These are phyloP conservation scores for Meleagris gallopavo DNA, from an alignment of 2,113 vertebrate genomes.

Conservation along the genomic window DNA sequence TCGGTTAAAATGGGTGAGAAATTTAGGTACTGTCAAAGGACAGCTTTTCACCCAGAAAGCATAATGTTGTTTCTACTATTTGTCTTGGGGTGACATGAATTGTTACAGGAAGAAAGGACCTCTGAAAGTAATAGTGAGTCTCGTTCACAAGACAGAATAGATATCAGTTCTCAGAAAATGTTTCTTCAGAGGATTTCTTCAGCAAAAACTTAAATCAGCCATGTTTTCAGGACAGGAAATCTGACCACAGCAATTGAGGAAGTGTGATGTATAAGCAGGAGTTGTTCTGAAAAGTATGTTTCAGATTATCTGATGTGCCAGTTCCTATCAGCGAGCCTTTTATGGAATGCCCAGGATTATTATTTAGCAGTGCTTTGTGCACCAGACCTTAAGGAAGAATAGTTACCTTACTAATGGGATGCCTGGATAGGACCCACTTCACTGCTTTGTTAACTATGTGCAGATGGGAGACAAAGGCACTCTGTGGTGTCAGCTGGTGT, in stretches of 20 bases:
- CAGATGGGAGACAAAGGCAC: background rate
- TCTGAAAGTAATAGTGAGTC: background rate
- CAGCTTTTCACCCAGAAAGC: background rate
- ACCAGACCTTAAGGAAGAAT: background rate
- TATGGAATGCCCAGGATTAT: background rate
- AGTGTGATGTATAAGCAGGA: background rate
- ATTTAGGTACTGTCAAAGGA: background rate
- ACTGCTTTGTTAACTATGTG: background rate
- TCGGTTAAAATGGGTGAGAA: background rate
- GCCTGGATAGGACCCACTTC: background rate
- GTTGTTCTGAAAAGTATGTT: background rate
- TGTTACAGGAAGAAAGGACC: background rate
- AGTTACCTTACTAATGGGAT: background rate
- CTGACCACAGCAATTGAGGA: background rate
- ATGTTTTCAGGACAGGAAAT: background rate
- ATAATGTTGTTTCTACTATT: background rate
- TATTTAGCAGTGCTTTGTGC: background rate
- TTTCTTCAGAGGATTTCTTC: background rate
- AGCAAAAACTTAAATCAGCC: background rate
- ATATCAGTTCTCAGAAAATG: background rate
- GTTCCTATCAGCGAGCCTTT: background rate
- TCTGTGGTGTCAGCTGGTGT: background rate
- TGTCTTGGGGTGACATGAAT: background rate
- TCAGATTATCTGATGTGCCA: background rate
- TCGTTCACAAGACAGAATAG: background rate